Evolutionary conservation across 1,140 invertebrate species (phyloP), one percentile per base, ranked within the genome.

Genomic region (Plutomurus gul): DNA sequence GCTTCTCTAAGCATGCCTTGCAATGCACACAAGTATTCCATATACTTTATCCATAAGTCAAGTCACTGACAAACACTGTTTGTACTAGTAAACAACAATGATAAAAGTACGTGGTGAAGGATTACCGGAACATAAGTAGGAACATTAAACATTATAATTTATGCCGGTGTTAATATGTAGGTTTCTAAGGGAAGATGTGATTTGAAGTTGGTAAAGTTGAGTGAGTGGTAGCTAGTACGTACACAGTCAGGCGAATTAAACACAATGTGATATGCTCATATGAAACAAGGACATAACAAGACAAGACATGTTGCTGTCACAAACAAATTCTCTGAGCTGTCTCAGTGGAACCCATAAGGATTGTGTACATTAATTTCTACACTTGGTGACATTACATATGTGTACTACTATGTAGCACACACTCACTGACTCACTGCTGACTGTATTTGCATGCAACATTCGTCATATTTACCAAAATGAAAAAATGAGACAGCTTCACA

Each of bases 211-310:
- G n/a, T n/a, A n/a, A n/a, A n/a, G n/a, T n/a, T n/a, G n/a, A n/a
- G n/a, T n/a, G n/a, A n/a, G n/a, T n/a, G n/a, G n/a, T n/a, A n/a
- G n/a, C n/a, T n/a, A n/a, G n/a, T n/a, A n/a, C n/a, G n/a, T n/a
- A 43, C 25, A 56, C 49, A 39, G 30, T 36, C 36, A 46, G 20
- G 18, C 70, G 40, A 72, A 72, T 72, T 37, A 72, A 72, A 72
- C 18, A 72, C 39, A 72, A 27, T 40, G 37, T 40, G 30, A 72
- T 43, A 72, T 30, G 70, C n/a, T n/a, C n/a, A n/a, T n/a, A n/a
- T n/a, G 25, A 72, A 40, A 72, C 70, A 72, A 40, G 36, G 70
- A 72, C 70, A 72, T 72, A 36, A 71, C 65, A n/a, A 16, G 20
- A 22, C 36, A 20, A 72, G 20, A 18, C 70, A 40, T 36, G 70